Evolutionary conservation across 53 echinoderm and acorn worm genomes (phyloP), one percentile per base, ranked within the genome.

Genomic region (Mesocentrotus franciscanus): DNA sequence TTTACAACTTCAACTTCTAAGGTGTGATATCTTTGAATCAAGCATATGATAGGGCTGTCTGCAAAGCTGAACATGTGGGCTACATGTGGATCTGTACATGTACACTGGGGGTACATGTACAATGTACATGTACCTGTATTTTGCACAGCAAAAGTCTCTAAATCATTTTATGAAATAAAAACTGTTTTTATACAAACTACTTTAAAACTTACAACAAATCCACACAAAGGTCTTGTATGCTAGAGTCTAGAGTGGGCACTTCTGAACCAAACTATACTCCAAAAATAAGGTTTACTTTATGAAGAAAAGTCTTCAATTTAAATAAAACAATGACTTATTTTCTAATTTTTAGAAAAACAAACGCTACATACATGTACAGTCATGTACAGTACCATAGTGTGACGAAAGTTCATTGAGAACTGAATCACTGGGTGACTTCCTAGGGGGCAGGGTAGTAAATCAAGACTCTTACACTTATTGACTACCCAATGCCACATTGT

Each of bases 401-500:
- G 11, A 78, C 42, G 34, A 81, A 81, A 81, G 81, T 81, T 81
- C 81, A 81, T 39, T 20, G 11, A 64, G 64, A 39, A 22, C 36
- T 39, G 42, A 39, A 42, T 81, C 81, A 81, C 8, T 39, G 17
- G 81, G 58, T 1, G 13, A 58, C 87, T 29, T 87, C 58, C 87
- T 26, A 81, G 27, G 58, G 9, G 57, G 12, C 58, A 27, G 10
- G 29, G 87, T 87, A 11, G 87, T 87, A 87, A 87, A 87, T 87
- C 87, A 87, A 12, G 27, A 13, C 58, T 87, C 87, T 87, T 87
- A 87, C 58, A 87, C 56, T 87, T 85, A 87, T 57, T 87, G 87
- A 87, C 87, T 87, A 87, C 87, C 87, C 87, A 58, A 27, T 87
- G 87, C 58, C 87, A 57, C 87, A 87, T 87, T 87, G 87, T 87